Evolutionary conservation across 2,113 vertebrate genomes (phyloP).

Genomic region (Tachysurus vachellii): DNA sequence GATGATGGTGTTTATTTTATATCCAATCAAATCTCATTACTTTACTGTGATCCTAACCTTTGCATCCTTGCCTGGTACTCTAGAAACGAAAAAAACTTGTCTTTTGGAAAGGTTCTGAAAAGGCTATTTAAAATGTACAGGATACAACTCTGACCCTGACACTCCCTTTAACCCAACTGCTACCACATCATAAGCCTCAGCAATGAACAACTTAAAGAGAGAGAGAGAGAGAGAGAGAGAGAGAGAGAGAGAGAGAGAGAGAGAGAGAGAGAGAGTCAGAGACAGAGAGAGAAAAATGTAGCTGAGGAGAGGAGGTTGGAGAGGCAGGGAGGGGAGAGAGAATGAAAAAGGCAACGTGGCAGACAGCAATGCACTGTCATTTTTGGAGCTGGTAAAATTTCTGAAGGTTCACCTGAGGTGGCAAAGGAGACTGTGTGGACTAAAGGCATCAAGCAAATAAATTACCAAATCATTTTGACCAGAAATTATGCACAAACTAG

Average conservation of each 20-base stretch:
- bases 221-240: conserved; percentile 3
- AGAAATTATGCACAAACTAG: neutral
- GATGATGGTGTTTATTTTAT: neutral
- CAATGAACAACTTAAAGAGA: conserved; percentile 15
- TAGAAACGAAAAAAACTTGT: conserved; percentile 17
- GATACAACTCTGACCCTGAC: conserved; percentile 56
- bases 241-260: conserved; percentile 28
- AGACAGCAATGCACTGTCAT: conserved; percentile 62
- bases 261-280: conserved; percentile 27
- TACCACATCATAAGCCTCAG: conserved; percentile 59
- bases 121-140: conserved; percentile 63
- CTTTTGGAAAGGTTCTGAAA: conserved; percentile 52
- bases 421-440: conserved; percentile 49
- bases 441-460: neutral
- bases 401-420: conserved; percentile 68
- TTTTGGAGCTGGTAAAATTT: conserved; percentile 55
- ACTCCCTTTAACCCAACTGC: conserved; percentile 54
- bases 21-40: neutral
- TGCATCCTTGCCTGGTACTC: conserved; percentile 35
- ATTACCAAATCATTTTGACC: neutral
- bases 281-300: neutral
- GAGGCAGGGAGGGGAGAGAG: conserved; percentile 53
- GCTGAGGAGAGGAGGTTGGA: conserved; percentile 36
- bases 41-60: neutral
- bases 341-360: conserved; percentile 75